These are phyloP conservation scores for Cheilinus undulatus DNA, from an alignment of 2,113 vertebrate species.

Conservation along the genomic window DNA sequence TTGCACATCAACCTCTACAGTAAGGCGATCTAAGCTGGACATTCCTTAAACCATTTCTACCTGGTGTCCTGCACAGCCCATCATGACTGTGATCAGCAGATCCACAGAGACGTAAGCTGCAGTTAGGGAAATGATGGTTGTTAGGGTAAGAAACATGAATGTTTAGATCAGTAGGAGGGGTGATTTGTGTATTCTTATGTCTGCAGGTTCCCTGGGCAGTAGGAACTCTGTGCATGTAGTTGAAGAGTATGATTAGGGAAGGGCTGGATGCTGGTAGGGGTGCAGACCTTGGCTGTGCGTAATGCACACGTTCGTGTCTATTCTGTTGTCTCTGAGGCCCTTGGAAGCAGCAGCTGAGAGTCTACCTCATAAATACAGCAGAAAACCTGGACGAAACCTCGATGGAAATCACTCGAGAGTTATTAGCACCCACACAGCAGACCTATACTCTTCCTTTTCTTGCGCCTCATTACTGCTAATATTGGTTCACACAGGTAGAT, in stretches of 20 bases:
- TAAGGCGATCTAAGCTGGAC: not conserved
- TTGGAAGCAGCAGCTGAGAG: slow-evolving; percentile 41
- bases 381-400: slow-evolving; percentile 43
- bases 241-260: slow-evolving; percentile 52
- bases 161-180: slow-evolving; percentile 51
- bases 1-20: not conserved
- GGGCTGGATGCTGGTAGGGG: slow-evolving; percentile 24
- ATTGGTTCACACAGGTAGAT: slow-evolving; percentile 65
- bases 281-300: slow-evolving; percentile 48
- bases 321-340: slow-evolving; percentile 38
- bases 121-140: slow-evolving; percentile 80
- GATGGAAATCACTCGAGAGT: slow-evolving; percentile 52
- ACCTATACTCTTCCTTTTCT: slow-evolving; percentile 29
- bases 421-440: slow-evolving; percentile 34
- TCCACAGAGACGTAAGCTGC: slow-evolving; percentile 32
- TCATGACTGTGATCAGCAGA: slow-evolving; percentile 68
- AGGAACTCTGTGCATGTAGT: slow-evolving; percentile 19
- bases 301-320: slow-evolving; percentile 46
- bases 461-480: slow-evolving; percentile 70
- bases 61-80: slow-evolving; percentile 41
- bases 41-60: not conserved
- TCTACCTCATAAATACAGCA: slow-evolving; percentile 44
- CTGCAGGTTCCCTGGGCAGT: slow-evolving; percentile 30
- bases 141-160: slow-evolving; percentile 60
- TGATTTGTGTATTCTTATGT: slow-evolving; percentile 16